Evolutionary conservation across 2,797 vertebrate species (phyloP).

Genomic region (Rhinogobio ventralis): DNA sequence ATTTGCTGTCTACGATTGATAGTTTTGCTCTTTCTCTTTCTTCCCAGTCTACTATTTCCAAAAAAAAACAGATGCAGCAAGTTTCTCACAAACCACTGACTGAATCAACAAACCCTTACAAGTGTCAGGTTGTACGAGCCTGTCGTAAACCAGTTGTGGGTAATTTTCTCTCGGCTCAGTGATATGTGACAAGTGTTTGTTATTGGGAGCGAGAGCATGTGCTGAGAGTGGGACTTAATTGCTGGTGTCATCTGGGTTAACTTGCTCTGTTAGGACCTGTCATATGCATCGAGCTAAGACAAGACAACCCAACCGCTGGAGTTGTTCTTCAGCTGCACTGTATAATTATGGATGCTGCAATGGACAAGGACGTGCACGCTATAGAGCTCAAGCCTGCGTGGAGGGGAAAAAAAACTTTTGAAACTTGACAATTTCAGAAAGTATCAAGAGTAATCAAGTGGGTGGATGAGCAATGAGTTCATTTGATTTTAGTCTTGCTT

Average conservation of each 20-base stretch:
- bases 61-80: conserved; percentile 21
- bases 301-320: conserved; percentile 27
- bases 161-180: conserved; percentile 42
- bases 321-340: conserved; percentile 33
- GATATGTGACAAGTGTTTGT: conserved; percentile 51
- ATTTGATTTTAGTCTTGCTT: conserved; percentile 28
- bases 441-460: conserved; percentile 31
- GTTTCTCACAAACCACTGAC: conserved; percentile 28
- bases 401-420: background rate
- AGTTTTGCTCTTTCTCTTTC: background rate
- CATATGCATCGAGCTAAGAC: conserved; percentile 33
- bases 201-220: conserved; percentile 38
- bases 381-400: background rate
- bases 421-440: conserved; percentile 26
- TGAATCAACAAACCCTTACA: conserved; percentile 39
- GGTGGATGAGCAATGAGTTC: conserved; percentile 41
- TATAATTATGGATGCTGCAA: conserved; percentile 26
- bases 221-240: conserved; percentile 46
- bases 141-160: conserved; percentile 10
- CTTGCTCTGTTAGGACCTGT: conserved; percentile 49
- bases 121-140: conserved; percentile 15
- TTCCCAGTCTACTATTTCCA: background rate
- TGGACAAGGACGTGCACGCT: background rate
- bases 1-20: conserved; percentile 15
- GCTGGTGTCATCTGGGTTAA: conserved; percentile 51